Base-by-base conservation (phyloP, 1,140 invertebrate genomes). In the Anastatus disparis region DNA sequence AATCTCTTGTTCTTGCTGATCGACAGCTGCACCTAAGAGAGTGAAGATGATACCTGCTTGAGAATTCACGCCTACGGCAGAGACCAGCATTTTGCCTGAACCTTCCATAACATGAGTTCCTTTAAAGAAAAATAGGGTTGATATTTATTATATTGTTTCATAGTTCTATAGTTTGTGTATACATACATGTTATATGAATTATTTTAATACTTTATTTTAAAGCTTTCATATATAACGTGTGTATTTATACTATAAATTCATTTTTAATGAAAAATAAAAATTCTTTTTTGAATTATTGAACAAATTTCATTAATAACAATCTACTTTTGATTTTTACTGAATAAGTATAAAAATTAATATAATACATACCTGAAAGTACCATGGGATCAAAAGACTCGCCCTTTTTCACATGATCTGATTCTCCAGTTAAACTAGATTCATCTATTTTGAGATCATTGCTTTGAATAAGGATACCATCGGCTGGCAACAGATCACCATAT, bases 21-120 rank as follows among this genome's bases (percentile, higher is more conserved):
- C 94, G 15, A 95, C 93, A 50, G 96, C 95, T 40, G 97, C 97
- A 52, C 98, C 98, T 70, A 99, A 89, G 3, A 99, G 89, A 12
- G 97, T 98, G 87, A 99, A 99, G 81, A 99, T 99, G 81, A 99
- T 99, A 84, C 98, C 98, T 62, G 98, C 97, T 83, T 99, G 98
- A 2, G 98, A 99, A 86, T 99, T 99, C 52, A 99, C 93, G 79
- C 98, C 98, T 35, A 99, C 98, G 44, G 98, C 98, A 38, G 96
- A 94, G 50, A 99, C 97, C 77, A 99, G 85, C 95, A 99, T 99
- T 88, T 98, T 99, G 35, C 97, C 98, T 78, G 97, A 99, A 56
- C 98, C 98, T 87, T 99, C 98, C 98, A 99, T 99, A 52, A 99
- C 97, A 87, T 99, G 97, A 61, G 98, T 99, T 77, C 97, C 97